Evolutionary conservation across 2,888 invertebrate species (phyloP).

Genomic region (Tiliacea aurago): DNA sequence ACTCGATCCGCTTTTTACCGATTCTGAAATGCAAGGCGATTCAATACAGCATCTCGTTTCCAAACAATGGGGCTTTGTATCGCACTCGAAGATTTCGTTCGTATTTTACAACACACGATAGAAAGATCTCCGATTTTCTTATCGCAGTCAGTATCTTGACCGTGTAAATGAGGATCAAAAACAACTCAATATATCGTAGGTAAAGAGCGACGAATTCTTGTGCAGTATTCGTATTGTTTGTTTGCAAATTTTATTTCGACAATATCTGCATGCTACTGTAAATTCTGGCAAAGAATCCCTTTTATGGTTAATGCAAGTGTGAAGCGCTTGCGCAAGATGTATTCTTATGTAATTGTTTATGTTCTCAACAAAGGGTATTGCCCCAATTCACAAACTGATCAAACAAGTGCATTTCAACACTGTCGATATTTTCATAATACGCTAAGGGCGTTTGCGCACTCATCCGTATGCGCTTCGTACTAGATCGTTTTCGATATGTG

Average conservation of each 20-base stretch:
- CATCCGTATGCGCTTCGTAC: too few species aligned
- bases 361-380: slow-evolving; percentile 32
- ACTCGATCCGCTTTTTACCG: slow-evolving; percentile 67
- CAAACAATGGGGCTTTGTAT: slow-evolving; percentile 81
- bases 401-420: slow-evolving; percentile 36
- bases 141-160: slow-evolving; percentile 62
- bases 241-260: slow-evolving; percentile 37
- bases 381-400: slow-evolving; percentile 36
- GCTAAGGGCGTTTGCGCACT: neutral
- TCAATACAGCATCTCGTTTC: slow-evolving; percentile 71
- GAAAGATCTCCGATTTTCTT: slow-evolving; percentile 68
- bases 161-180: slow-evolving; percentile 57
- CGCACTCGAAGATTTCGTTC: slow-evolving; percentile 76
- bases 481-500: too few species aligned
- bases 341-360: slow-evolving; percentile 39
- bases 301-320: slow-evolving; percentile 17
- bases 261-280: slow-evolving; percentile 5
- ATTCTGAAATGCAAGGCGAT: slow-evolving; percentile 71
- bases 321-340: slow-evolving; percentile 25
- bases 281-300: neutral
- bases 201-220: slow-evolving; percentile 28
- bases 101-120: slow-evolving; percentile 73
- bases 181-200: slow-evolving; percentile 33
- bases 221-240: slow-evolving; percentile 29
- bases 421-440: slow-evolving; percentile 14